Conservation (phyloP, 2,888 invertebrate species). For the Panzeria rudis region DNA sequence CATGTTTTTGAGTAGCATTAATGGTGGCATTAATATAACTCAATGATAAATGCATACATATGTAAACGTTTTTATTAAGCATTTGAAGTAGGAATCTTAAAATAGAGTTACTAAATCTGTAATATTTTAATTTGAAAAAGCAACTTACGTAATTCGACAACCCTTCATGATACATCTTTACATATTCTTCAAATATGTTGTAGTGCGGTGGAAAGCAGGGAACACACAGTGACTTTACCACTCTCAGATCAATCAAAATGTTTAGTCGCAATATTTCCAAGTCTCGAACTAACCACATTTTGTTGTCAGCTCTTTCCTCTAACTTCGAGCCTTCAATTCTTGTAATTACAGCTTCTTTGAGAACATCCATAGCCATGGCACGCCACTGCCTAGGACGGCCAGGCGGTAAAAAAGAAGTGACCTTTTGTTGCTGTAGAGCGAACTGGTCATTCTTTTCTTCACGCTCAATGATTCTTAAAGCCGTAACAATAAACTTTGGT, state of each 20-base stretch:
- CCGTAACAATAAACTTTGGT: conserved; percentile 97
- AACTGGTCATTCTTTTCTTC: conserved; percentile 97
- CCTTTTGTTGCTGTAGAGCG: conserved; percentile 87
- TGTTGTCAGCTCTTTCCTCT: conserved; percentile 94
- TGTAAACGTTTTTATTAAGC: too few species aligned
- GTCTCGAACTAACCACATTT: conserved; percentile 97
- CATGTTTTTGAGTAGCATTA: too few species aligned
- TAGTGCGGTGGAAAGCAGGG: conserved; percentile 98
- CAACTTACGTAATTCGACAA: conserved; percentile 90
- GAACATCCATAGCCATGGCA: conserved; percentile 91
- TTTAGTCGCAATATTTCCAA: conserved; percentile 94
- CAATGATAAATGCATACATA: too few species aligned
- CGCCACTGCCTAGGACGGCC: conserved; percentile 97
- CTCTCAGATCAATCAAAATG: conserved; percentile 94
- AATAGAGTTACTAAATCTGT: neutral
- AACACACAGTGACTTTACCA: conserved; percentile 94
- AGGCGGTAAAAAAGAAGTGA: conserved; percentile 95
- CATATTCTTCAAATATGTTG: conserved; percentile 95
- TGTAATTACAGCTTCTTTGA: conserved; percentile 91
- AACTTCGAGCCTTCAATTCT: conserved; percentile 97
- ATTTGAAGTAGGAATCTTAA: too few species aligned
- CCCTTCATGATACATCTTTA: conserved; percentile 96
- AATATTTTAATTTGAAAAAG: neutral
- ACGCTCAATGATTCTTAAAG: conserved; percentile 96
- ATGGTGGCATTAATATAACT: too few species aligned